Evolutionary conservation across 2,888 invertebrate genomes (phyloP), one percentile per base, ranked within the genome.

Genomic region (Ceraclea dissimilis): DNA sequence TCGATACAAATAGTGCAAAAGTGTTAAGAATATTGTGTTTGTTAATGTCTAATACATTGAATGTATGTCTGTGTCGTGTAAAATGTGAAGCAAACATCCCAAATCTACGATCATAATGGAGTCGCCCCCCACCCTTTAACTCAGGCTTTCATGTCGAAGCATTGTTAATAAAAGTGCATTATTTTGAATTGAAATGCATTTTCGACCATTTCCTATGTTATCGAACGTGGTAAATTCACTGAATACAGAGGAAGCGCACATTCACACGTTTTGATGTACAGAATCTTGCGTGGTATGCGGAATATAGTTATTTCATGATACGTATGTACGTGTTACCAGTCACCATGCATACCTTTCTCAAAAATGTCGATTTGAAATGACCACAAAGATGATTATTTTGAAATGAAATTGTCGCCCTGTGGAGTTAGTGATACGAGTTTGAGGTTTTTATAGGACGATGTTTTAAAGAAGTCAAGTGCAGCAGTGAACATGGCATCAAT

Each of bases 81-180:
- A 26, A 26, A 39, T 39, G 39, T 39, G 39, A 39, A 39, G 8
- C 39, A 16, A 13, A 39, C 39, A 39, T 39, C 13, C 16, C 13
- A 16, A 49, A 49, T 8, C 22, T 5, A 49, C 8, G 49, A 49
- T 46, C 34, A 33, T 51, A 55, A 55, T 55, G 51, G 51, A 19
- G 44, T 50, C 43, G 26, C 51, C 46, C 55, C 51, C 51, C 55
- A 51, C 55, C 55, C 51, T 50, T 47, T 39, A 21, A 31, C 49
- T 16, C 21, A 43, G 26, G 20, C 54, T 44, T 54, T 54, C 54
- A 21, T 54, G 39, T 43, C 49, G 33, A 47, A 51, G 44, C 55
- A 55, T 55, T 55, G 55, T 55, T 50, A 55, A 55, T 55, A 31
- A 50, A 54, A 49, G 54, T 50, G 54, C 54, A 54, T 54, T 49